These are phyloP conservation scores for Telenomus remus DNA, from an alignment of 1,140 invertebrate species.

Conservation along the genomic window DNA sequence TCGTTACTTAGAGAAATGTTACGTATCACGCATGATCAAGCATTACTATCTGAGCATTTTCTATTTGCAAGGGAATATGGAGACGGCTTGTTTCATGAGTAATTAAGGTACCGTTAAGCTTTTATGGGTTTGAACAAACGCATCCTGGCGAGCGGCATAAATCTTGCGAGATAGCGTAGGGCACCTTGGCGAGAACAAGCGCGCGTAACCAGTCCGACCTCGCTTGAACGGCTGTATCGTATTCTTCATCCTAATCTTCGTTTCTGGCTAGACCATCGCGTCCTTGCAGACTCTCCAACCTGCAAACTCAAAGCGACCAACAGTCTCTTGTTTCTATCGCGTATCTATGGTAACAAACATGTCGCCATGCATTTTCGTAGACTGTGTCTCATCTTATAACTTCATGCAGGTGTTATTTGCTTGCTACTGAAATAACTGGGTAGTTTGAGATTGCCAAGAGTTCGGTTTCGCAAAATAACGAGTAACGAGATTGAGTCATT, in stretches of 20 bases:
- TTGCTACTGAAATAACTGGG: slow-evolving; percentile 5
- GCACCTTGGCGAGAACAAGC: slow-evolving; percentile 29
- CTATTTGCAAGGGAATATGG: slow-evolving; percentile 47
- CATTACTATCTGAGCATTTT: slow-evolving; percentile 40
- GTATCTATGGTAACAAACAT: slow-evolving; percentile 28
- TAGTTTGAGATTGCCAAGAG: neutral
- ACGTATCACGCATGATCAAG: slow-evolving; percentile 30
- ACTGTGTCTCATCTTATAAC: slow-evolving; percentile 17
- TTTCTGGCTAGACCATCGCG: slow-evolving; percentile 20
- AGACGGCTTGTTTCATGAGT: slow-evolving; percentile 50
- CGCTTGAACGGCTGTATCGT: slow-evolving; percentile 37
- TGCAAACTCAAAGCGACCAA: slow-evolving; percentile 24
- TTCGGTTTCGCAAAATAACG: too few relatives aligned
- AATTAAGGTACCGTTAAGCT: slow-evolving; percentile 60
- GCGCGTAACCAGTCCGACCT: slow-evolving; percentile 51
- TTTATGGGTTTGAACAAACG: slow-evolving; percentile 52
- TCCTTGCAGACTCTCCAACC: slow-evolving; percentile 29
- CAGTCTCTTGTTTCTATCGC: slow-evolving; percentile 38
- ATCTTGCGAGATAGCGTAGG: slow-evolving; percentile 43
- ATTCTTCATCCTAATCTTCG: slow-evolving; percentile 46
- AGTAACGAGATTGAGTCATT: too few relatives aligned
- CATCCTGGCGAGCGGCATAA: slow-evolving; percentile 50
- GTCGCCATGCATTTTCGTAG: slow-evolving; percentile 34
- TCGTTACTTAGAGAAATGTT: slow-evolving; percentile 15
- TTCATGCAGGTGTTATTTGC: slow-evolving; percentile 35